These are phyloP conservation scores for Capromys pilorides DNA, from an alignment of 2,797 vertebrate genomes.

Conservation along the genomic window DNA sequence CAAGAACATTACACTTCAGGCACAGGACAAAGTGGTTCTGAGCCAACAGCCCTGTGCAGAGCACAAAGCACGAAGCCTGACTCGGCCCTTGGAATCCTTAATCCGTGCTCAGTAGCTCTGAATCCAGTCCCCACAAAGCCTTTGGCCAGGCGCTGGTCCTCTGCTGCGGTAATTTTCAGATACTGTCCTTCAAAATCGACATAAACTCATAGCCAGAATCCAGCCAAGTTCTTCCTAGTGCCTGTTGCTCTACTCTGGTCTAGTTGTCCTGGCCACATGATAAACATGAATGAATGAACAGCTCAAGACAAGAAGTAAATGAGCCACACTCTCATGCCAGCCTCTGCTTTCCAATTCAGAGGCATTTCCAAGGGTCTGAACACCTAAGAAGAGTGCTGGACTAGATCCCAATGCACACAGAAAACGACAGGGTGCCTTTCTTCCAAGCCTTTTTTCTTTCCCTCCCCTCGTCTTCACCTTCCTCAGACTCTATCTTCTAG, in stretches of 20 bases:
- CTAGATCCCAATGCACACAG: background rate
- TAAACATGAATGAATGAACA: background rate
- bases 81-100: background rate
- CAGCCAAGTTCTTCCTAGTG: background rate
- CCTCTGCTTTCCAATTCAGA: background rate
- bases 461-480: background rate
- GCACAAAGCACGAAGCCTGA: background rate
- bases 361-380: background rate
- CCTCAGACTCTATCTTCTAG: background rate
- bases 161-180: background rate
- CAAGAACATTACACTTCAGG: background rate
- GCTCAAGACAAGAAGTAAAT: background rate
- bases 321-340: background rate
- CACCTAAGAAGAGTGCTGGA: background rate
- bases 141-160: background rate
- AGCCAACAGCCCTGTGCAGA: background rate
- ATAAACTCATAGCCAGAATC: background rate
- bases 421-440: background rate
- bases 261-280: background rate
- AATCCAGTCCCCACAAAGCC: background rate
- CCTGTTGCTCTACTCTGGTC: background rate
- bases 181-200: background rate
- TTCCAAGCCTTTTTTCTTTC: background rate
- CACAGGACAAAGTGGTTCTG: background rate
- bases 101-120: background rate